These are phyloP conservation scores for Lycaon pictus DNA, from an alignment of 2,113 vertebrate species.

Conservation along the genomic window DNA sequence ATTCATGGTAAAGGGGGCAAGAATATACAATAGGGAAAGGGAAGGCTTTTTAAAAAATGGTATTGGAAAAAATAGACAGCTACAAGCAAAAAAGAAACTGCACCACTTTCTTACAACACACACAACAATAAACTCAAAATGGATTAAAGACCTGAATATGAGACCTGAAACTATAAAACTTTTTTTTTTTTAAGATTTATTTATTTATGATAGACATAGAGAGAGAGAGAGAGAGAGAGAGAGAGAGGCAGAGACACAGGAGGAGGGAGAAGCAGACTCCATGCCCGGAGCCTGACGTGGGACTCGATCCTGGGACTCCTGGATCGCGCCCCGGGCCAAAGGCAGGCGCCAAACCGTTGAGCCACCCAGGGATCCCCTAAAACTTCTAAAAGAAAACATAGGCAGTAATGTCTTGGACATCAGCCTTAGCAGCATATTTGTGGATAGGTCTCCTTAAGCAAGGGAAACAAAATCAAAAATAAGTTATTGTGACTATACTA, in stretches of 20 bases:
- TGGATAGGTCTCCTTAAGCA: background rate
- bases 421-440: background rate
- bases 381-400: background rate
- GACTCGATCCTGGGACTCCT: too few species aligned
- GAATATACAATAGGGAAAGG: background rate
- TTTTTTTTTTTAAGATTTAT: too few species aligned
- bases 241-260: too few species aligned
- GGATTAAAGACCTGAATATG: background rate
- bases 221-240: too few species aligned
- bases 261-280: too few species aligned
- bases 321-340: too few species aligned
- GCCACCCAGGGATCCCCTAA: background rate
- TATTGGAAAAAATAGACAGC: background rate
- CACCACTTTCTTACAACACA: background rate
- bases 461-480: background rate
- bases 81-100: background rate
- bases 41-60: background rate
- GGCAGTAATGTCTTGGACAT: background rate
- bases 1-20: background rate
- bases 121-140: background rate
- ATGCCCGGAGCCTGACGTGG: too few species aligned
- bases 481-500: background rate
- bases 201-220: too few species aligned
- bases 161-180: background rate
- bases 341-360: too few species aligned